Evolutionary conservation across 2,113 vertebrate genomes (phyloP).

Genomic region (Chamaetylas fuelleborni): DNA sequence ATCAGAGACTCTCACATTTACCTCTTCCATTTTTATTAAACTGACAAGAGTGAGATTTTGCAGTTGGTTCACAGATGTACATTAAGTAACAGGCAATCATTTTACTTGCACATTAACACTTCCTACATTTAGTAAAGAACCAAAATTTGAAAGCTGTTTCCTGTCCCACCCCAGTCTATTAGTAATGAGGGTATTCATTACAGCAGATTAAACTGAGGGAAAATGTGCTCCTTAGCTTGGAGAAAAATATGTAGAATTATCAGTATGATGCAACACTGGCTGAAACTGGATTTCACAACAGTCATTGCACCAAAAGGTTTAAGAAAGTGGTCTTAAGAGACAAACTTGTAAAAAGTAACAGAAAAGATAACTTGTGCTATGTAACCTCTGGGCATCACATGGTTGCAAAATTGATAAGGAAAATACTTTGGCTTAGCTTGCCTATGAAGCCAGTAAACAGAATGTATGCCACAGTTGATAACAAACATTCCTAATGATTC

Average conservation of each 20-base stretch:
- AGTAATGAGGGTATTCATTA: background rate
- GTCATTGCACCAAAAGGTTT: background rate
- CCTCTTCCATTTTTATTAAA: background rate
- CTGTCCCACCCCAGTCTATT: background rate
- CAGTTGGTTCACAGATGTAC: background rate
- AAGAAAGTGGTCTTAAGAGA: background rate
- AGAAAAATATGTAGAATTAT: background rate
- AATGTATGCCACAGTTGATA: background rate
- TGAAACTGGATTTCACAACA: background rate
- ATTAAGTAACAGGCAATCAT: background rate
- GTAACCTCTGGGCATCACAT: background rate
- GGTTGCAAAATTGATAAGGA: background rate
- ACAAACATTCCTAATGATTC: background rate
- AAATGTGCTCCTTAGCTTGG: background rate
- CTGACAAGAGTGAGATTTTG: background rate
- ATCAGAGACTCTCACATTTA: background rate
- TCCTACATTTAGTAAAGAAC: background rate
- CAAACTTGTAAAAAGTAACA: background rate
- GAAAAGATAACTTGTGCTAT: background rate
- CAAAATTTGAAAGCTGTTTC: background rate
- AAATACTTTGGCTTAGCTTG: background rate
- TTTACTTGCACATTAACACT: constrained; percentile 4
- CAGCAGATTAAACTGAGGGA: background rate
- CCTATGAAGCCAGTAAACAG: background rate
- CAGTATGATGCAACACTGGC: background rate